phyloP scores from a whole-genome alignment of 1,140 invertebrate species.

The Eumaeus atala region DNA sequence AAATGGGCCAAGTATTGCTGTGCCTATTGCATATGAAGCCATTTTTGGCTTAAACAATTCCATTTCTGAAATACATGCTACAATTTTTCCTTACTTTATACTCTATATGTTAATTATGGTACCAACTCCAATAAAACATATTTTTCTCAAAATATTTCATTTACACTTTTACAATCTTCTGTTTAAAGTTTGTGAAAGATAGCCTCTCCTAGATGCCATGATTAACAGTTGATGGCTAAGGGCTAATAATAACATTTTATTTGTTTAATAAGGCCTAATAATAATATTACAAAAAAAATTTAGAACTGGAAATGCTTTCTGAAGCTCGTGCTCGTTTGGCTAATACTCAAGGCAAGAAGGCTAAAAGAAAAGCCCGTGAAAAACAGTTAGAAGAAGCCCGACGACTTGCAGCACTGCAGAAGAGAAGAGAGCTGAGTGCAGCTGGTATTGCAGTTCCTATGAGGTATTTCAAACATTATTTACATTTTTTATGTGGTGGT shows the following conservation, averaged over 20 bases:
- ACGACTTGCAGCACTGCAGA: conserved; percentile 95
- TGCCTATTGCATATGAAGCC: too few species aligned
- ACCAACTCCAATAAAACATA: too few species aligned
- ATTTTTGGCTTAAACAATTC: too few species aligned
- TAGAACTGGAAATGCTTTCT: conserved; percentile 98
- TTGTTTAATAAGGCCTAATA: conserved; percentile 3
- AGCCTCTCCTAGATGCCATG: too few species aligned
- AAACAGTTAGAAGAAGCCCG: conserved; percentile 99
- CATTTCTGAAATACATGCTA: too few species aligned
- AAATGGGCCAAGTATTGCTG: too few species aligned
- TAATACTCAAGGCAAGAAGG: conserved; percentile 99
- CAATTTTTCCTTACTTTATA: too few species aligned
- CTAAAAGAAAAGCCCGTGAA: conserved; percentile 98
- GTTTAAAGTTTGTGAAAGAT: too few species aligned
- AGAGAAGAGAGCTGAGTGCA: conserved; percentile 95
- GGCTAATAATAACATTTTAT: not conserved
- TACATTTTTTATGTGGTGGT: too few species aligned
- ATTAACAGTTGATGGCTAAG: not conserved
- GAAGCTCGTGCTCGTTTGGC: conserved; percentile 98
- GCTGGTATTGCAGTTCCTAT: conserved; percentile 93
- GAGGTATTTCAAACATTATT: conserved; percentile 37
- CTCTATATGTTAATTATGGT: too few species aligned
- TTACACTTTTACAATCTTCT: too few species aligned
- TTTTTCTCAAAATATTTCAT: too few species aligned
- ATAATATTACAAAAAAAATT: conserved; percentile 15